Evolutionary conservation across 2,888 invertebrate genomes (phyloP).

Genomic region (Ophraella communa): DNA sequence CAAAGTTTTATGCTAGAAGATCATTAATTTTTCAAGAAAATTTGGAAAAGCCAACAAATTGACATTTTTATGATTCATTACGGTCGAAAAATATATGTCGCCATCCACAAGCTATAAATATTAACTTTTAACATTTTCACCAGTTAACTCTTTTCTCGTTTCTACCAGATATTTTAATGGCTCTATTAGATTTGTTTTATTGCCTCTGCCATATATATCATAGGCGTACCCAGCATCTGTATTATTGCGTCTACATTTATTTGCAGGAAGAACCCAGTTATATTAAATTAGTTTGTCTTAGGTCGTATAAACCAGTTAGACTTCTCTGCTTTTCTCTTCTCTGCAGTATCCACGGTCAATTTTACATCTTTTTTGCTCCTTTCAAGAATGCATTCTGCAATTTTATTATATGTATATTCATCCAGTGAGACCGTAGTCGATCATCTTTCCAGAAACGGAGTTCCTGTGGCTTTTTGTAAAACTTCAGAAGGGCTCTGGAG

Average conservation of each 20-base stretch:
- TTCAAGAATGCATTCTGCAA: too few species aligned
- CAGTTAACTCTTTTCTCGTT: conserved; percentile 49
- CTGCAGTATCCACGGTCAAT: too few species aligned
- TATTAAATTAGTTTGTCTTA: too few species aligned
- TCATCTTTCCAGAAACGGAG: too few species aligned
- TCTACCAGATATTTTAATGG: conserved; percentile 44
- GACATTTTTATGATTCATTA: conserved; percentile 36
- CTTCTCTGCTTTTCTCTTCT: too few species aligned
- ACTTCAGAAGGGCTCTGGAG: too few species aligned
- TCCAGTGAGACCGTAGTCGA: too few species aligned
- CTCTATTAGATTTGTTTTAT: conserved; percentile 47
- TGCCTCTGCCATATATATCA: conserved; percentile 32
- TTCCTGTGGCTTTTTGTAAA: too few species aligned
- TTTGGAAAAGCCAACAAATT: conserved; percentile 18
- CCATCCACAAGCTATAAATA: conserved; percentile 50
- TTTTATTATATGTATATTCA: too few species aligned
- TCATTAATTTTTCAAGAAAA: conserved; percentile 16
- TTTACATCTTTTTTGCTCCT: too few species aligned
- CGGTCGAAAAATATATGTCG: conserved; percentile 46
- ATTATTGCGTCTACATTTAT: background rate
- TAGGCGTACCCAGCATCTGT: conserved; percentile 4
- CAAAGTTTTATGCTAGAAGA: conserved; percentile 9
- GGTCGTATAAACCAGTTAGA: too few species aligned
- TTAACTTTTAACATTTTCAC: conserved; percentile 45
- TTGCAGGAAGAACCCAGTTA: too few species aligned